Conservation (phyloP, 2,113 vertebrate species). For the Neodontobutis hainanensis region DNA sequence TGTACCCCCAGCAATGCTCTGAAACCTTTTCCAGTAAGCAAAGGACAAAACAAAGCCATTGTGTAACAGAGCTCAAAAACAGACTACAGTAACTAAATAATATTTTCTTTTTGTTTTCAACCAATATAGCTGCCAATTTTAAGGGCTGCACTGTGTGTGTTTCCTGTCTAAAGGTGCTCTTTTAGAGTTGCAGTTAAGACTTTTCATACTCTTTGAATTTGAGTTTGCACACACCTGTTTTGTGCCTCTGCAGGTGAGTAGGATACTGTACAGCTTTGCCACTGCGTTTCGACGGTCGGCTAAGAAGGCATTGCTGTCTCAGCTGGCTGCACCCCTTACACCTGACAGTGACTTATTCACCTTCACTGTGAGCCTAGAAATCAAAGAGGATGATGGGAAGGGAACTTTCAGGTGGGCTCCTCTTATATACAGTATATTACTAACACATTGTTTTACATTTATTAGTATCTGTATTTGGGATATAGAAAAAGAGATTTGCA, state of each 20-base stretch:
- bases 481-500: too few relatives aligned
- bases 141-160: too few relatives aligned
- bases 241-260: constrained; percentile 85
- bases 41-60: constrained; percentile 52
- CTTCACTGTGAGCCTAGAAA: constrained; percentile 96
- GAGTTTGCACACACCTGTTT: constrained; percentile 17
- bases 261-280: constrained; percentile 98
- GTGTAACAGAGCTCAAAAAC: constrained; percentile 28
- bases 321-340: constrained; percentile 84
- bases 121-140: too few relatives aligned
- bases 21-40: constrained; percentile 24
- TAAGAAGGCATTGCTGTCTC: constrained; percentile 85
- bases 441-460: too few relatives aligned
- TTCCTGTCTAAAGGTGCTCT: neutral
- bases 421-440: neutral
- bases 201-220: neutral
- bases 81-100: constrained; percentile 8
- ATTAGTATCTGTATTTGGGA: too few relatives aligned
- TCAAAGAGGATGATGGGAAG: constrained; percentile 98
- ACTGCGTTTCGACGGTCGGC: constrained; percentile 95
- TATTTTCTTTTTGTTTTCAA: too few relatives aligned
- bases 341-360: constrained; percentile 97
- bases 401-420: constrained; percentile 94
- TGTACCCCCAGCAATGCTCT: constrained; percentile 16
- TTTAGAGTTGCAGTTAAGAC: neutral